Conservation (phyloP, 2,113 vertebrate species). For the Prochilodus magdalenae region DNA sequence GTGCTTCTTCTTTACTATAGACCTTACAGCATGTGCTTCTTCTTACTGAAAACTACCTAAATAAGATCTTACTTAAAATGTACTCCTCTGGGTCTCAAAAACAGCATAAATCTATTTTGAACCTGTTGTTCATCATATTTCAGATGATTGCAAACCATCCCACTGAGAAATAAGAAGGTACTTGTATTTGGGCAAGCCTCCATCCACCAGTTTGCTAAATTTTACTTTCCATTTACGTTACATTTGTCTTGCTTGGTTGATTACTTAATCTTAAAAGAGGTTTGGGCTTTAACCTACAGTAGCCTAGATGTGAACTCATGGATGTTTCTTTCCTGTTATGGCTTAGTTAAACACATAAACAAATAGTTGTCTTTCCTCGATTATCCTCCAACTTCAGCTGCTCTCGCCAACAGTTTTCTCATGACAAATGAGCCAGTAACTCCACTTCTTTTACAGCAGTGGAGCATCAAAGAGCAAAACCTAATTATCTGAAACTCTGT, state of each 20-base stretch:
- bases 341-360: conserved; percentile 31
- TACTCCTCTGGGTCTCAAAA: conserved; percentile 8
- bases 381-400: conserved; percentile 23
- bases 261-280: background rate
- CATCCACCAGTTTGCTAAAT: background rate
- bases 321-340: no score
- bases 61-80: no score
- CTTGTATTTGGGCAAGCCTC: background rate
- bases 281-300: background rate
- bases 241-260: background rate
- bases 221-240: background rate
- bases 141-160: background rate
- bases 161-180: background rate
- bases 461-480: conserved; percentile 50
- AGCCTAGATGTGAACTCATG: conserved; percentile 11
- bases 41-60: no score
- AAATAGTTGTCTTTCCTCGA: conserved; percentile 18
- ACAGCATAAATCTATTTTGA: no score
- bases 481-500: conserved; percentile 50
- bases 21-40: background rate
- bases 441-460: conserved; percentile 31
- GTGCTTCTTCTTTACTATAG: conserved; percentile 37
- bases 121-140: no score
- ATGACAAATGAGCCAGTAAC: conserved; percentile 41
- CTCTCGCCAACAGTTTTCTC: conserved; percentile 22